Conservation (phyloP, 35 echinoderm and acorn worm genomes). For the Patiria miniata region DNA sequence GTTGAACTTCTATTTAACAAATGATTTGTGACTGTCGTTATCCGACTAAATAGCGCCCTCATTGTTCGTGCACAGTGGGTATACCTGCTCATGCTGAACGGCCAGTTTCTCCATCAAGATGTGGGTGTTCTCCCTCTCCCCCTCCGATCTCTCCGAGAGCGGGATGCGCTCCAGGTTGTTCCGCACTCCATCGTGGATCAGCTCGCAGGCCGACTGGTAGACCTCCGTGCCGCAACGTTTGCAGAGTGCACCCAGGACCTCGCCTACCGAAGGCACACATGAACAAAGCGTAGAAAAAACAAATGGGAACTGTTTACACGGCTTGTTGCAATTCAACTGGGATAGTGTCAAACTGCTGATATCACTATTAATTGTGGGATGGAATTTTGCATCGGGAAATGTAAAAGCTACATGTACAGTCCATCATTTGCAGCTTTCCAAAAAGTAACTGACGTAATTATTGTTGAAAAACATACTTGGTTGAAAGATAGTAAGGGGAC, state of each 20-base stretch:
- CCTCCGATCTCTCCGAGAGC: slow-evolving; percentile 38
- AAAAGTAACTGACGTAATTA: too few relatives aligned
- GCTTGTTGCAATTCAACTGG: background rate
- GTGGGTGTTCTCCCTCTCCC: slow-evolving; percentile 40
- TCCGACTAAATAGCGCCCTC: too few relatives aligned
- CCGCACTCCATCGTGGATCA: slow-evolving; percentile 76
- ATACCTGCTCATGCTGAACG: slow-evolving; percentile 27
- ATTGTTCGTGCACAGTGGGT: too few relatives aligned
- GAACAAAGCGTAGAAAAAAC: background rate
- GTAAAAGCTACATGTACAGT: too few relatives aligned
- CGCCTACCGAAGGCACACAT: slow-evolving; percentile 37
- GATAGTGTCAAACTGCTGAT: background rate
- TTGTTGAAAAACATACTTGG: too few relatives aligned
- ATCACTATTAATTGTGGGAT: background rate
- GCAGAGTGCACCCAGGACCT: slow-evolving; percentile 78
- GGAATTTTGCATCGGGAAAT: too few relatives aligned
- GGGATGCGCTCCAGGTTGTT: slow-evolving; percentile 77
- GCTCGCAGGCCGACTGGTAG: slow-evolving; percentile 52
- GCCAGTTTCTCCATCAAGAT: slow-evolving; percentile 67
- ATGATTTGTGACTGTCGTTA: too few relatives aligned
- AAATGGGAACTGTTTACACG: background rate
- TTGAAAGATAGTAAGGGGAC: too few relatives aligned
- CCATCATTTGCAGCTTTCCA: too few relatives aligned
- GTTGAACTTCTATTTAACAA: too few relatives aligned
- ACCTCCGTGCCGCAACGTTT: slow-evolving; percentile 66